phyloP scores from a whole-genome alignment of 1,140 invertebrate genomes.

The Drosophila erecta region DNA sequence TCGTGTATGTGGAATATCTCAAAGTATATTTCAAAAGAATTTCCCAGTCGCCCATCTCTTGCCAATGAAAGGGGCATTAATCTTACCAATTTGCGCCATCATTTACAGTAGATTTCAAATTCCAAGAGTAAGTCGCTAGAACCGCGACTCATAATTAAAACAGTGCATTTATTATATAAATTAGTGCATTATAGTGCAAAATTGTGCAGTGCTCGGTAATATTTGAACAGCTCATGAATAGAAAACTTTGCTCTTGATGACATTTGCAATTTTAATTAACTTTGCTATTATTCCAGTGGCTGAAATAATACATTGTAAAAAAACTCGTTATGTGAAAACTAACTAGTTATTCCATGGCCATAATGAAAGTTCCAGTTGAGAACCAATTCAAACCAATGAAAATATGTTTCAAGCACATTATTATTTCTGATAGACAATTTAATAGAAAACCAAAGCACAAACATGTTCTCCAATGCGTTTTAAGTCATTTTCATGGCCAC shows the following conservation, averaged over 20 bases:
- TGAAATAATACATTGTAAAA: slow-evolving; percentile 17
- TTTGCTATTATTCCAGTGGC: slow-evolving; percentile 1
- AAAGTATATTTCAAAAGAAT: slow-evolving; percentile 19
- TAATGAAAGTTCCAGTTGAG: no score
- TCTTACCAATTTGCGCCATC: slow-evolving; percentile 5
- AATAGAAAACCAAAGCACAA: neutral
- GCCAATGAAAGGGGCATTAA: slow-evolving; percentile 17
- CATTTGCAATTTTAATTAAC: slow-evolving; percentile 30
- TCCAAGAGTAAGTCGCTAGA: neutral
- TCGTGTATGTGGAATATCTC: slow-evolving; percentile 3
- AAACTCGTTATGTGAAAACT: neutral
- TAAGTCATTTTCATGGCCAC: neutral
- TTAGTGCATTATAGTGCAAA: no score
- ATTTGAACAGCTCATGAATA: slow-evolving; percentile 31
- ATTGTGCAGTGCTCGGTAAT: slow-evolving; percentile 5
- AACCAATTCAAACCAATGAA: no score
- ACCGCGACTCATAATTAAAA: slow-evolving; percentile 14
- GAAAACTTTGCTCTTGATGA: slow-evolving; percentile 14
- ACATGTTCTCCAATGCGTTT: neutral
- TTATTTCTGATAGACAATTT: no score
- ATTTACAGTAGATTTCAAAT: slow-evolving; percentile 9
- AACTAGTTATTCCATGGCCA: no score
- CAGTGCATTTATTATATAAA: slow-evolving; percentile 25
- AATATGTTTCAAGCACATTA: no score
- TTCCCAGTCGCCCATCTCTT: neutral